Evolutionary conservation across 1,140 invertebrate species (phyloP).

Genomic region (Drosophila bocqueti): DNA sequence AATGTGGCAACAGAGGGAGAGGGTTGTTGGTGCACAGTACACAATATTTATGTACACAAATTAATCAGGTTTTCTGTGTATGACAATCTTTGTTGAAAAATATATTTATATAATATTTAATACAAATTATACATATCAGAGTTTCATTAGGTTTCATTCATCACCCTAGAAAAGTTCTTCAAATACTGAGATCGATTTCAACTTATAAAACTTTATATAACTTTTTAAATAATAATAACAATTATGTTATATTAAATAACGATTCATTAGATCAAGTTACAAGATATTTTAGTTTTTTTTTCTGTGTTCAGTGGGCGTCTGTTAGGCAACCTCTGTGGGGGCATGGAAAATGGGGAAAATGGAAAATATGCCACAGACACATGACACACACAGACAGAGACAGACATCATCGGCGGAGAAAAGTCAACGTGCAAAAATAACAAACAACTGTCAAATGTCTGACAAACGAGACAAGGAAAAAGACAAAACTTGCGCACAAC

Average conservation of each 20-base stretch:
- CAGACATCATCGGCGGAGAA: conserved; percentile 44
- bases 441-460: conserved; percentile 84
- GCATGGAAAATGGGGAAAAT: conserved; percentile 55
- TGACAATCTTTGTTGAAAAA: not conserved
- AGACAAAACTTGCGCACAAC: conserved; percentile 59
- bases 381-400: conserved; percentile 55
- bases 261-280: not conserved
- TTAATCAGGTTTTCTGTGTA: not conserved
- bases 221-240: not conserved
- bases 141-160: too few species aligned
- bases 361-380: conserved; percentile 74
- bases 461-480: conserved; percentile 82
- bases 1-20: conserved; percentile 37
- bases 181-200: not conserved
- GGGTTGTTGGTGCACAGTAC: not conserved
- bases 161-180: too few species aligned
- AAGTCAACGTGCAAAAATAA: conserved; percentile 83
- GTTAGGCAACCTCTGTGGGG: conserved; percentile 71
- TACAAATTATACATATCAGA: not conserved
- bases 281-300: not conserved
- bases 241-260: not conserved
- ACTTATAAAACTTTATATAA: not conserved
- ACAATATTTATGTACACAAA: not conserved
- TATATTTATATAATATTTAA: not conserved
- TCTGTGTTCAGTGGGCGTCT: conserved; percentile 63